Evolutionary conservation across 2,797 vertebrate genomes (phyloP), one percentile per base, ranked within the genome.

Genomic region (Chanos chanos): DNA sequence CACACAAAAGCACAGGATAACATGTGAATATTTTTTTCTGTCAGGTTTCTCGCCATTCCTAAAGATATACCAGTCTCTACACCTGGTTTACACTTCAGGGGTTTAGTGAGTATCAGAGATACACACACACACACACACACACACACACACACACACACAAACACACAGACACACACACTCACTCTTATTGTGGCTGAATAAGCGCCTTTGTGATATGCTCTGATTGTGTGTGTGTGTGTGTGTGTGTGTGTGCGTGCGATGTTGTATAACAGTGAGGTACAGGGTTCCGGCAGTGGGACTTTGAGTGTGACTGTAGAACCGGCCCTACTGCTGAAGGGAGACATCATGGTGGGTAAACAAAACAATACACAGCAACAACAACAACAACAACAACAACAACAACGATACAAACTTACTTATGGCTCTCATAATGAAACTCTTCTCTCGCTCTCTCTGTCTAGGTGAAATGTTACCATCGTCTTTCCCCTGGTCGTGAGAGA

Each of bases 41-140:
- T n/a, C 73, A 95, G 94, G 89, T 72, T 97, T 89, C 77, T 89
- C 87, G 72, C 92, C 93, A 16, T 95, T 97, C 72, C 81, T 96
- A 77, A 97, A 96, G 86, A 92, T 97, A 75, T 96, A 96, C 75
- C 94, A 97, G 79, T 92, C 92, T 50, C 86, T 96, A 65, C 91
- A 95, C 78, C 83, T 96, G 2, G 89, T 96, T 47, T 94, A 94
- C 77, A 95, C 92, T 3, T 96, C 94, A 9, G 91, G 88, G 19
- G 77, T 95, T 72, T 94, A 93, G 94, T 97, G 77, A 93, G 94
- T 89, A 27, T 45, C 15, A 87, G 87, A 79, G 92, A 94, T 93
- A 79, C 72, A 70, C 13, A 21, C 22, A 5, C 12, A 51, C 18
- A 33, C 18, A 52, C 5, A 27, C 13, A 30, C 18, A 48, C 5